Base-by-base conservation (phyloP, 2,113 vertebrate genomes). In the Proteles cristata region DNA sequence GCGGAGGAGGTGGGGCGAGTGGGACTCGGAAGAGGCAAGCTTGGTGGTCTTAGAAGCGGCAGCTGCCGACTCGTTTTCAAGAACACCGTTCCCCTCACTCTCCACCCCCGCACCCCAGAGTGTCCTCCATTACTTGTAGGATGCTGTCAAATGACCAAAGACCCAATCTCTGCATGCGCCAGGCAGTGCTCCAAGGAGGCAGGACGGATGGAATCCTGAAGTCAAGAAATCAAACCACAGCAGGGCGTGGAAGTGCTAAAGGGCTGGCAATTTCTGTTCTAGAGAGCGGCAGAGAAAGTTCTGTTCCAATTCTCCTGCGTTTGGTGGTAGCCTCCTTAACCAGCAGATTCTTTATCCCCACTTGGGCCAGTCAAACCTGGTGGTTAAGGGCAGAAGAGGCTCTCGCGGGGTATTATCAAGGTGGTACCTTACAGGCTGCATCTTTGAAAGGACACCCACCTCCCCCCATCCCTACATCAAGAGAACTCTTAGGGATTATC, bases 381-480 rank as follows among this genome's bases (percentile, higher is more conserved):
- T 4, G 33, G 21, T 17, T 3, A 53, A n/a, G 0, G 33, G 66
- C 14, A 6, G 31, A 1, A 31, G 35, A 2, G 0, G 65, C n/a
- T 50, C 31, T 63, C 31, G 25, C 80, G 28, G 11, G 45, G 63
- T 14, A 43, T 58, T 4, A 14, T n/a, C 63, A 21, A 19, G 17
- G 39, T 23, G 66, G 9, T 48, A 33, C 16, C 50, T 35, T 50
- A 3, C 7, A 39, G 28, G 28, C 16, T 35, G 48, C 11, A 0
- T 5, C 81, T 68, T 26, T n/a, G 76, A 82, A 85, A 53, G 35
- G 90, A 14, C 77, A 25, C 55, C 88, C 74, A 11, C 4, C 14
- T 16, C 17, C 17, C n/a, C 15, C 14, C 39, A 11, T 2, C n/a
- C n/a, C 7, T 45, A 1, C 35, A 10, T 25, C 50, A 48, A 23